Conservation (phyloP, 2,797 vertebrate genomes). For the Paramormyrops hopkinsi region DNA sequence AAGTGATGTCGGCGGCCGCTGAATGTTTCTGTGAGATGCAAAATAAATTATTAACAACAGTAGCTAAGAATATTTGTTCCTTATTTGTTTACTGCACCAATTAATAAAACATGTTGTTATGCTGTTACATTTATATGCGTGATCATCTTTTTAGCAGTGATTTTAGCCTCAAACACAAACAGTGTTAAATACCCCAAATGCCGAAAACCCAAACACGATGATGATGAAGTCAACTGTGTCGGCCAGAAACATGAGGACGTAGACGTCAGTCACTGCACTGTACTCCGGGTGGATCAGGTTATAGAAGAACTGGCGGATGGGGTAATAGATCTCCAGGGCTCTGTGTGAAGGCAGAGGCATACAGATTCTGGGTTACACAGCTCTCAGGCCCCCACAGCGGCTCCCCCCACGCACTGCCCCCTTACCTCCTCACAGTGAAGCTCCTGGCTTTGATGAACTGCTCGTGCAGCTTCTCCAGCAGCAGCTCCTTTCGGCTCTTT, state of each 20-base stretch:
- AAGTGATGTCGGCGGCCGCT: constrained; percentile 86
- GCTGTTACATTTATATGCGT: not conserved
- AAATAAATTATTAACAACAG: not conserved
- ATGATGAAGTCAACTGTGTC: constrained; percentile 97
- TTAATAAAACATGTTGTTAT: not conserved
- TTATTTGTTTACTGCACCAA: not conserved
- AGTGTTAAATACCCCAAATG: constrained; percentile 81
- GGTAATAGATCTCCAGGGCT: constrained; percentile 80
- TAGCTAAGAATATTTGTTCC: not conserved
- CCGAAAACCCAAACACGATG: constrained; percentile 96
- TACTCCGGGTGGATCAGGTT: constrained; percentile 96
- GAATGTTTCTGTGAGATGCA: constrained; percentile 82
- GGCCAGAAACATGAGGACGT: constrained; percentile 95
- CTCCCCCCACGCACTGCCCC: not conserved
- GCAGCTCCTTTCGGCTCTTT: constrained; percentile 82
- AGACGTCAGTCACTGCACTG: constrained; percentile 95
- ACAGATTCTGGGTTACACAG: not conserved
- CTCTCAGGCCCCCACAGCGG: not conserved
- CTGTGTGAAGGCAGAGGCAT: constrained; percentile 46
- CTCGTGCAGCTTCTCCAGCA: constrained; percentile 84
- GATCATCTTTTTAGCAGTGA: not conserved
- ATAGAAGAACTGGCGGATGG: constrained; percentile 92
- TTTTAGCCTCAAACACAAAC: not conserved
- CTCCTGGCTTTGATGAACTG: constrained; percentile 82
- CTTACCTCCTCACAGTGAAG: constrained; percentile 66